A percentile compares a stretch with the other conserved stretches of the same genome.
These are phyloP conservation scores for Diaphora mendica DNA, from an alignment of 2,888 invertebrate species.

Conservation along the genomic window DNA sequence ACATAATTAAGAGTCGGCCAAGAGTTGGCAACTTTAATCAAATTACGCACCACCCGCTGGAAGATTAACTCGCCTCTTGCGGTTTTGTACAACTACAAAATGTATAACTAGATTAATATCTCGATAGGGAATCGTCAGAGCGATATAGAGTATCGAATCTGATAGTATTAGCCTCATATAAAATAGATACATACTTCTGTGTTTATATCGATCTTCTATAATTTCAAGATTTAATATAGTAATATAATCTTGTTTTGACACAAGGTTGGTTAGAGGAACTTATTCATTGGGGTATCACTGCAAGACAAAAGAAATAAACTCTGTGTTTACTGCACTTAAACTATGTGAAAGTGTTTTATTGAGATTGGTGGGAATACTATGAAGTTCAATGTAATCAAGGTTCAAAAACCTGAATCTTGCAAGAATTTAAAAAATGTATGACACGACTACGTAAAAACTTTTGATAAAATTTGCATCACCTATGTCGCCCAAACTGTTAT, in stretches of 20 bases:
- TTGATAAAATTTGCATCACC: too few relatives aligned
- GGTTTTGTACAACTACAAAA: constrained; percentile 47
- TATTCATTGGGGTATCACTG: background rate
- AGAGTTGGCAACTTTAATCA: constrained; percentile 72
- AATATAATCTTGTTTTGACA: background rate
- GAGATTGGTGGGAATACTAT: background rate
- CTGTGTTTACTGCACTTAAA: background rate
- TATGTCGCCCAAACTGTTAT: too few relatives aligned
- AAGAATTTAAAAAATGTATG: too few relatives aligned
- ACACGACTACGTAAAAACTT: too few relatives aligned
- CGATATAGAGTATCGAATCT: constrained; percentile 3
- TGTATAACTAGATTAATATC: constrained; percentile 21
- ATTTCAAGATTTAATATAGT: too few relatives aligned
- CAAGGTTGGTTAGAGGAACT: background rate
- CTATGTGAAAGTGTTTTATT: too few relatives aligned
- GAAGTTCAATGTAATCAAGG: background rate
- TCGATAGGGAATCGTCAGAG: constrained; percentile 30
- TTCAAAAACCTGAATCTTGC: background rate
- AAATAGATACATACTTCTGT: background rate
- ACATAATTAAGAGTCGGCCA: constrained; percentile 65
- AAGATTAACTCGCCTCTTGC: constrained; percentile 62
- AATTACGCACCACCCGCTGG: constrained; percentile 65
- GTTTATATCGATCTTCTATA: background rate
- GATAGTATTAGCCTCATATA: background rate
- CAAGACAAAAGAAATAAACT: background rate